These are phyloP conservation scores for Beroe ovata DNA, from an alignment of 37 sponge, comb jelly and placozoan genomes.

Conservation along the genomic window DNA sequence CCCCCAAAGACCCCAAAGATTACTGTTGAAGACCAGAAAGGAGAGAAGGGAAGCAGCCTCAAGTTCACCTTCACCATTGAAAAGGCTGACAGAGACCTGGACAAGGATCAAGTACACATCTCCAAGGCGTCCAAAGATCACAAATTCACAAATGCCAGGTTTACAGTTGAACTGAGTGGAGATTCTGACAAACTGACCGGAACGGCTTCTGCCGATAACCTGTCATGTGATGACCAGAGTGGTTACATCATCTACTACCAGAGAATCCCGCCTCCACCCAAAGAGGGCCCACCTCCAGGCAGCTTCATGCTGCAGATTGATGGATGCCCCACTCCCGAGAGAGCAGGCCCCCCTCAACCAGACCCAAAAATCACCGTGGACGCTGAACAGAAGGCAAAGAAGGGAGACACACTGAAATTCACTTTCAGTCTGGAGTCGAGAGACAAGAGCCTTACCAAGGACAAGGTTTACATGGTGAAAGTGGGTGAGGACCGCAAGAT, in stretches of 20 bases:
- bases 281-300: slow-evolving; percentile 36
- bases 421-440: neutral
- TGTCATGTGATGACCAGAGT: slow-evolving; percentile 55
- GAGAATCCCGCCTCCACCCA: slow-evolving; percentile 49
- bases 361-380: slow-evolving; percentile 26
- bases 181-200: slow-evolving; percentile 17
- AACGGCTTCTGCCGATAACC: neutral
- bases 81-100: neutral
- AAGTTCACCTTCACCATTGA: slow-evolving; percentile 36
- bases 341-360: neutral
- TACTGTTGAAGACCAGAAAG: slow-evolving; percentile 41
- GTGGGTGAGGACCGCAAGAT: neutral
- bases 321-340: neutral
- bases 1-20: slow-evolving; percentile 29
- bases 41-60: slow-evolving; percentile 58
- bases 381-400: neutral
- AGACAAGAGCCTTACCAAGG: neutral
- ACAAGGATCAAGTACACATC: slow-evolving; percentile 8
- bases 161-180: slow-evolving; percentile 14
- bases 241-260: slow-evolving; percentile 47
- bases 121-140: slow-evolving; percentile 49
- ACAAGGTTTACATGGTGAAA: slow-evolving; percentile 18
- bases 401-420: slow-evolving; percentile 2
- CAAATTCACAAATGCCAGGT: slow-evolving; percentile 46
- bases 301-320: slow-evolving; percentile 36